Conservation (phyloP, 2,797 vertebrate genomes). For the Eptatretus atami region DNA sequence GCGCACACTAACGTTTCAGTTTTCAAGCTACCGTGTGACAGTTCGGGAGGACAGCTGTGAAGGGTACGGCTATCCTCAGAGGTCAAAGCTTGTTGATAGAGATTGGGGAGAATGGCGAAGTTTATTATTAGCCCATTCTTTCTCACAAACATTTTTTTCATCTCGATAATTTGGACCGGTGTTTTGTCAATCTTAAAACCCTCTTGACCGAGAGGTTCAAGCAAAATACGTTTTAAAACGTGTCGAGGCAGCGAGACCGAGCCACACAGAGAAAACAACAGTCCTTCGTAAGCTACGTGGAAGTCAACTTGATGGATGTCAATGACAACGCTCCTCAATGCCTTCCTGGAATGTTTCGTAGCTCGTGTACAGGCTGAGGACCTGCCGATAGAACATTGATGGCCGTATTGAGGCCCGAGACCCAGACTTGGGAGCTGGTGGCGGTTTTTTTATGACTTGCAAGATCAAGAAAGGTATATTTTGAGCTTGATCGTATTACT, state of each 20-base stretch:
- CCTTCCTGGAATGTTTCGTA: slow-evolving; percentile 49
- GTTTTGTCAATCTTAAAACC: slow-evolving; percentile 31
- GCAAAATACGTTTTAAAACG: slow-evolving; percentile 31
- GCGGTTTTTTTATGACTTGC: slow-evolving; percentile 57
- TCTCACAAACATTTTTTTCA: slow-evolving; percentile 52
- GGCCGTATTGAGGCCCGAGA: slow-evolving; percentile 76
- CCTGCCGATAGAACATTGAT: slow-evolving; percentile 45
- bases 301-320: slow-evolving; percentile 52
- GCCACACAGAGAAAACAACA: slow-evolving; percentile 31
- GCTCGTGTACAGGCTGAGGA: slow-evolving; percentile 78
- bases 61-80: slow-evolving; percentile 49
- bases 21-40: slow-evolving; percentile 48
- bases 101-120: slow-evolving; percentile 42
- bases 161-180: slow-evolving; percentile 32
- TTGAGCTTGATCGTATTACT: slow-evolving; percentile 79
- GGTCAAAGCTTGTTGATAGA: slow-evolving; percentile 55
- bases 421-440: slow-evolving; percentile 44
- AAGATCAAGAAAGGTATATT: slow-evolving; percentile 30
- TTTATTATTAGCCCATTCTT: slow-evolving; percentile 50
- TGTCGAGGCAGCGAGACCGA: slow-evolving; percentile 50
- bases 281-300: slow-evolving; percentile 40
- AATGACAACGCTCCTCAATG: slow-evolving; percentile 81
- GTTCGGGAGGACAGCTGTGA: slow-evolving; percentile 39
- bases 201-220: slow-evolving; percentile 41
- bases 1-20: slow-evolving; percentile 54